A percentile compares a stretch with the other conserved stretches of the same genome.
These are phyloP conservation scores for Nineta flava DNA, from an alignment of 2,888 invertebrate species.

Conservation along the genomic window DNA sequence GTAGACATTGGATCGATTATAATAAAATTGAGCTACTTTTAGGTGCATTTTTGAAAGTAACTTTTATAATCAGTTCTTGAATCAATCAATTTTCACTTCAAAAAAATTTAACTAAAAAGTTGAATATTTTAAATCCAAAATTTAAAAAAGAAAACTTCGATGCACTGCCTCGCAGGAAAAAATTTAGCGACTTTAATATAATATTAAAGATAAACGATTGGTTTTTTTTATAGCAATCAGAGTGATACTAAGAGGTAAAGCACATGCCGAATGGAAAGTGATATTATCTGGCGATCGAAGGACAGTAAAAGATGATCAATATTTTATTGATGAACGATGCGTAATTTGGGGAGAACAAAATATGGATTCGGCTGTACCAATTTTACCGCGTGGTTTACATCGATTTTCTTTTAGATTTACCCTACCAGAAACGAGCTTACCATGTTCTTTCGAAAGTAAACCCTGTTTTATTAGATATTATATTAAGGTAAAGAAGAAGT, in stretches of 20 bases:
- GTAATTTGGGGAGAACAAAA: slow-evolving; percentile 60
- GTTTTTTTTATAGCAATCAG: slow-evolving; percentile 35
- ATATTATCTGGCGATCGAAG: slow-evolving; percentile 54
- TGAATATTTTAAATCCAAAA: too few relatives aligned
- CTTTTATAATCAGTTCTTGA: too few relatives aligned
- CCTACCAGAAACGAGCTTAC: slow-evolving; percentile 54
- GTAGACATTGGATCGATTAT: too few relatives aligned
- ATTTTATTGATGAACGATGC: slow-evolving; percentile 55
- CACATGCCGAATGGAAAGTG: slow-evolving; percentile 63
- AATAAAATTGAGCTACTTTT: too few relatives aligned
- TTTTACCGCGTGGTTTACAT: slow-evolving; percentile 53
- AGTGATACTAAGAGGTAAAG: slow-evolving; percentile 55
- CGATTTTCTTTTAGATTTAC: slow-evolving; percentile 50
- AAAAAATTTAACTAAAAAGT: too few relatives aligned
- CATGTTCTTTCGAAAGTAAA: slow-evolving; percentile 62
- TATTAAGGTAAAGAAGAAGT: slow-evolving; percentile 36
- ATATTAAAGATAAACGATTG: not conserved
- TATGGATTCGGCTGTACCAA: slow-evolving; percentile 42
- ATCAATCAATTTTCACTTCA: too few relatives aligned
- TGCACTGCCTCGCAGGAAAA: too few relatives aligned
- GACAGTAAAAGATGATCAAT: slow-evolving; percentile 60
- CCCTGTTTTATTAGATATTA: slow-evolving; percentile 58
- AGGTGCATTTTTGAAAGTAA: too few relatives aligned
- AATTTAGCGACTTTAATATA: too few relatives aligned
- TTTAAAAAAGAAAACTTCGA: too few relatives aligned